These are phyloP conservation scores for Rhopilema esculentum DNA, from an alignment of 30 jellyfish, hydroid and myxozoan genomes.

Conservation along the genomic window DNA sequence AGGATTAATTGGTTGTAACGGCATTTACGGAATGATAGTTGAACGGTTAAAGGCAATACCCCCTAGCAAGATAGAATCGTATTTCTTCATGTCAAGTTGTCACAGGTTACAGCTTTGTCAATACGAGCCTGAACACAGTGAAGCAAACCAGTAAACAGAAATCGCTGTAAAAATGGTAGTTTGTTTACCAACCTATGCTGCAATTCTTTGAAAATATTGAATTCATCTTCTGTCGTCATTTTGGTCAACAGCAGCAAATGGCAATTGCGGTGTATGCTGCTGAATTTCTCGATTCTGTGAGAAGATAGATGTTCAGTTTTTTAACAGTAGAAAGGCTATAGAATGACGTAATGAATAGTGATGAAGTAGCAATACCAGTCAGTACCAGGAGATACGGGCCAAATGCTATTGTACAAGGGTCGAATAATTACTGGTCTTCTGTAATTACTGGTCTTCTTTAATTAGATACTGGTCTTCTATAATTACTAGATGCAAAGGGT, in stretches of 20 bases:
- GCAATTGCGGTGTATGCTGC: conserved; percentile 65
- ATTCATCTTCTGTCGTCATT: conserved; percentile 60
- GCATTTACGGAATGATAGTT: too few relatives aligned
- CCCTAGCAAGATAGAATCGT: too few relatives aligned
- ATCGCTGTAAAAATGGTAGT: not conserved
- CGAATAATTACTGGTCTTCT: too few relatives aligned
- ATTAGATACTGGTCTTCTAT: too few relatives aligned
- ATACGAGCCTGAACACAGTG: not conserved
- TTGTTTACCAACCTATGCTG: conserved; percentile 28
- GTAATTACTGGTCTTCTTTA: too few relatives aligned
- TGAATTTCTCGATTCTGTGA: conserved; percentile 48
- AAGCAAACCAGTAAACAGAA: not conserved
- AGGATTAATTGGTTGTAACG: too few relatives aligned
- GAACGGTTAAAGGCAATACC: too few relatives aligned
- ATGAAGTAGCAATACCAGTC: not conserved
- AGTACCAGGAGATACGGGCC: too few relatives aligned
- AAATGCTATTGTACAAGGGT: too few relatives aligned
- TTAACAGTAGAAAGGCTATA: too few relatives aligned
- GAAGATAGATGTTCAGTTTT: not conserved
- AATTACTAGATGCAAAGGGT: too few relatives aligned
- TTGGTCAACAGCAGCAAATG: conserved; percentile 45
- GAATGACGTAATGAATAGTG: not conserved
- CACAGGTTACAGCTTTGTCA: not conserved
- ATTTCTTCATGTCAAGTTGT: too few relatives aligned
- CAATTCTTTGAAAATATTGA: conserved; percentile 27